Evolutionary conservation across 2,113 vertebrate genomes (phyloP).

Genomic region (Nothocercus julius): DNA sequence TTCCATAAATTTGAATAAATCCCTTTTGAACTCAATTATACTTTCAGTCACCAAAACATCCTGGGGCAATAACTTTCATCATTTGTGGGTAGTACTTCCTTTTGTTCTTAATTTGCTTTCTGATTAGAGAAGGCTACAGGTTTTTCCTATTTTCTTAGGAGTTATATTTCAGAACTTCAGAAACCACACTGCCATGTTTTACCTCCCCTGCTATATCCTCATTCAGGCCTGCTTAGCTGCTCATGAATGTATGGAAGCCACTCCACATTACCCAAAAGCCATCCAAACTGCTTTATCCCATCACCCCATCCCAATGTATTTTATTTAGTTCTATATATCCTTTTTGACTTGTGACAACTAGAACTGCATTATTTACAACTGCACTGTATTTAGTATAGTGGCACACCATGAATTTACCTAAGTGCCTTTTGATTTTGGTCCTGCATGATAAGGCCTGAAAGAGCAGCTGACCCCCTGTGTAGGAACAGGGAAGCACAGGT

Average conservation of each 20-base stretch:
- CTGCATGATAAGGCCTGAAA: not conserved
- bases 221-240: not conserved
- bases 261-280: not conserved
- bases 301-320: not conserved
- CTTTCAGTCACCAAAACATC: not conserved
- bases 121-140: not conserved
- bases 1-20: slow-evolving; percentile 3
- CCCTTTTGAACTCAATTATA: not conserved
- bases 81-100: not conserved
- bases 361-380: not conserved
- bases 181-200: not conserved
- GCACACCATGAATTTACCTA: not conserved
- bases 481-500: not conserved
- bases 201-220: not conserved
- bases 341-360: not conserved
- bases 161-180: not conserved
- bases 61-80: not conserved
- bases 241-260: not conserved
- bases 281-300: not conserved
- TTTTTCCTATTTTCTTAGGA: not conserved
- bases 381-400: not conserved
- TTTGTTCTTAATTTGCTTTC: slow-evolving; percentile 16
- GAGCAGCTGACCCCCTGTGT: not conserved
- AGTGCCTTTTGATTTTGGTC: rapidly evolving
- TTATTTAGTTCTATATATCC: not conserved